Percentiles rank a stretch among this genome's conserved stretches.
Evolutionary conservation across 2,113 vertebrate genomes (phyloP).

Genomic region (Gopherus flavomarginatus): DNA sequence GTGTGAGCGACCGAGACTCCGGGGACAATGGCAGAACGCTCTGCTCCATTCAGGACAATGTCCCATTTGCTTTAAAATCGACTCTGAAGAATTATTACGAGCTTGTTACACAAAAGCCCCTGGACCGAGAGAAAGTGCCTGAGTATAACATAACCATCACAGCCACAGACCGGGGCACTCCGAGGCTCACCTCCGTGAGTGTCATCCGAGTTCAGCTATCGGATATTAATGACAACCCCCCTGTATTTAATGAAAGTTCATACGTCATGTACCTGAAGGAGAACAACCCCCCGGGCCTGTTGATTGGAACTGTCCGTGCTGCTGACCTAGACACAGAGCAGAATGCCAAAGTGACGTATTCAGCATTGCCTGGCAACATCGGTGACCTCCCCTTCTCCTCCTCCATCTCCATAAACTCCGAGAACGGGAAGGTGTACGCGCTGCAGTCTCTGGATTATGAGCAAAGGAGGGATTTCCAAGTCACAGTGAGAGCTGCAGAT

Average conservation of each 20-base stretch:
- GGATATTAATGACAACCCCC: constrained; percentile 75
- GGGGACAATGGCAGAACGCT: constrained; percentile 78
- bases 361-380: constrained; percentile 62
- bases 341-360: constrained; percentile 57
- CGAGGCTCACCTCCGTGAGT: too few species aligned
- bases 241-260: constrained; percentile 48
- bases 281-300: constrained; percentile 73
- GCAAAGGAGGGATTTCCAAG: constrained; percentile 29
- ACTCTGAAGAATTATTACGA: constrained; percentile 73
- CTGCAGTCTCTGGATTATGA: constrained; percentile 69
- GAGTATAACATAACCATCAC: too few species aligned
- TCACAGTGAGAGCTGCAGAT: constrained; percentile 54
- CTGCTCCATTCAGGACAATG: constrained; percentile 60
- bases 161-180: too few species aligned
- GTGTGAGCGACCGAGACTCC: constrained; percentile 78
- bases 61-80: constrained; percentile 72
- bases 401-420: constrained; percentile 64
- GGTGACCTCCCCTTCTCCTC: constrained; percentile 64
- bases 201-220: too few species aligned
- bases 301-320: constrained; percentile 42
- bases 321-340: constrained; percentile 64
- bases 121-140: not conserved
- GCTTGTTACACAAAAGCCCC: constrained; percentile 49
- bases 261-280: constrained; percentile 72
- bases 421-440: constrained; percentile 74